Evolutionary conservation across 2,888 invertebrate genomes (phyloP).

Genomic region (Lochmaea crataegi): DNA sequence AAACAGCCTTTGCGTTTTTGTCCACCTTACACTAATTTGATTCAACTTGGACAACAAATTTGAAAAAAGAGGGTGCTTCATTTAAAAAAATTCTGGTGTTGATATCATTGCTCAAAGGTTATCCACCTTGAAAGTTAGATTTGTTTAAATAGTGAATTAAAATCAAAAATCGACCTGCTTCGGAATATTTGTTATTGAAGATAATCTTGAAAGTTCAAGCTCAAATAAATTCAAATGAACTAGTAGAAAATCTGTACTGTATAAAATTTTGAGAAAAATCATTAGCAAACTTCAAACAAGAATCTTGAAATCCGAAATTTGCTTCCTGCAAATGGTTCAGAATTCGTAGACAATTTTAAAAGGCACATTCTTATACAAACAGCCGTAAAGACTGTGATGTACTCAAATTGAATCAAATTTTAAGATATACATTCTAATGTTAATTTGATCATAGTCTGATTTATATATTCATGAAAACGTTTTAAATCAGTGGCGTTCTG

Average conservation of each 20-base stretch:
- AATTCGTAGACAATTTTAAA: constrained; percentile 56
- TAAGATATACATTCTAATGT: constrained; percentile 39
- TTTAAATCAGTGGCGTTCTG: constrained; percentile 36
- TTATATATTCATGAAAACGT: constrained; percentile 63
- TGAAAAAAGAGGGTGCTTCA: too few relatives aligned
- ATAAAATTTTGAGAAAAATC: neutral
- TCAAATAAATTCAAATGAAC: too few relatives aligned
- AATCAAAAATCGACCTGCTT: too few relatives aligned
- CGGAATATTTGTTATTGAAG: too few relatives aligned
- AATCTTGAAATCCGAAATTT: neutral
- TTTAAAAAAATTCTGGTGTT: too few relatives aligned
- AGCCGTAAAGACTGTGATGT: constrained; percentile 44
- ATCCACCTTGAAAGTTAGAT: too few relatives aligned
- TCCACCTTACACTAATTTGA: too few relatives aligned
- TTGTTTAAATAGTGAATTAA: too few relatives aligned
- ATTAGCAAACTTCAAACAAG: neutral
- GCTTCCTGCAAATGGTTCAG: constrained; percentile 53
- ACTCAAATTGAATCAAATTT: constrained; percentile 41
- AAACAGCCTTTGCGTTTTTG: too few relatives aligned
- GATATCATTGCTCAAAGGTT: too few relatives aligned
- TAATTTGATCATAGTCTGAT: constrained; percentile 56
- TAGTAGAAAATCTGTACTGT: neutral
- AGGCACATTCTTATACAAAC: constrained; percentile 54
- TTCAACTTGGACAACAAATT: too few relatives aligned
- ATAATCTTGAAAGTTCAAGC: too few relatives aligned